Base-by-base conservation (phyloP, 2,113 vertebrate genomes). In the Diphyllodes magnificus region DNA sequence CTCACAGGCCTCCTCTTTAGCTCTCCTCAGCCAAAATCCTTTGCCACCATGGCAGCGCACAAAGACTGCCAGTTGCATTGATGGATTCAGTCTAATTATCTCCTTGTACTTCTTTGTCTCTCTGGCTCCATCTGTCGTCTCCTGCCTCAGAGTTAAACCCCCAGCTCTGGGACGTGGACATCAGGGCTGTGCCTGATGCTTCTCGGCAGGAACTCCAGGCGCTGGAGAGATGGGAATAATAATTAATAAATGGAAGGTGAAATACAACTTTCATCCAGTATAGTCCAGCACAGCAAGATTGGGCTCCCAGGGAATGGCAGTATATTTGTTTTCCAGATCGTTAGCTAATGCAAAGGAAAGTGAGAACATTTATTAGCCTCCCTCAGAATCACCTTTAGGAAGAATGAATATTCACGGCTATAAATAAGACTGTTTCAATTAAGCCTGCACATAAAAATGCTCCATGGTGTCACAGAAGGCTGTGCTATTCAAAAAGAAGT, bases 361-460 rank as follows among this genome's bases (percentile, higher is more conserved):
- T 2, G 19, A 86, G 88, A 94, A 88, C 93, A 88, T 95, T 94
- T 93, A 93, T 94, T 93, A 94, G 56, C 60, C 77, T 94, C 86
- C 73, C 82, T 95, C 90, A 71, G 75, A 97, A 94, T 92, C 72
- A 90, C 86, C 81, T 96, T 91, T 93, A 96, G 88, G 90, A 90
- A 88, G 94, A 92, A 88, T 93, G 92, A 95, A 94, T 95, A 95
- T 94, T 95, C 88, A 68, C 78, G 22, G 49, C 82, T 81, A 86
- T 96, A 96, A 96, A 95, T 95, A 97, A 95, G 72, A 75, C 75
- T 93, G 76, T 69, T 96, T 87, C 91, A 96, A 95, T 95, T 97
- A 97, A 92, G 61, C 27, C 78, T 94, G 88, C 86, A 63, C 65
- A 94, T 95, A 90, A 96, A 95, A 90, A 88, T 64, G 75, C 80